Conservation (phyloP, 64 coral and sea anemone genomes). For the Acropora yongei region DNA sequence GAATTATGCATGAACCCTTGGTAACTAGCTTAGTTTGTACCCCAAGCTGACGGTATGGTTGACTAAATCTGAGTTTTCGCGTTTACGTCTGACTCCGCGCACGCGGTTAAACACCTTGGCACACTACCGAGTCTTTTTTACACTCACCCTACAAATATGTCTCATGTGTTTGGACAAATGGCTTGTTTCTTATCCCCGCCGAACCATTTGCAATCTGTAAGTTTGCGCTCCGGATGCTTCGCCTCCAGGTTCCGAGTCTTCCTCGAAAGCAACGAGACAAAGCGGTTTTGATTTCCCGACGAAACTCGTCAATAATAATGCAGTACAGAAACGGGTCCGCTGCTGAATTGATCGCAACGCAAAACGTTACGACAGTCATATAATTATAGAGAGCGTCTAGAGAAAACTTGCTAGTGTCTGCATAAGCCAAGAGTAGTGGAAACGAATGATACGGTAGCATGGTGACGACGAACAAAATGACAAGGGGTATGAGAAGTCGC, state of each 20-base stretch:
- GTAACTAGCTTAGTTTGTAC: no score
- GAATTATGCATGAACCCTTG: no score
- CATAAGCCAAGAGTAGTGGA: not conserved
- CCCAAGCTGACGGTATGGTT: no score
- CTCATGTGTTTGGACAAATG: no score
- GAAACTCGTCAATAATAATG: conserved; percentile 48
- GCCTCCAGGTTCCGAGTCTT: not conserved
- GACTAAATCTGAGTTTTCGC: no score
- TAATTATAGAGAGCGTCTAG: not conserved
- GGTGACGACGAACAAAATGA: conserved; percentile 42
- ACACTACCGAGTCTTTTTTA: no score
- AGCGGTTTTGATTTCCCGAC: not conserved
- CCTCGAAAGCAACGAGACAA: not conserved
- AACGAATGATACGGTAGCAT: conserved; percentile 59
- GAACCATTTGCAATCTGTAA: not conserved
- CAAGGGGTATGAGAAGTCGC: conserved; percentile 46
- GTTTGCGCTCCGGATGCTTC: not conserved
- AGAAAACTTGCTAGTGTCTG: not conserved
- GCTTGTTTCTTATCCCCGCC: no score
- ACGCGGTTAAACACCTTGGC: no score
- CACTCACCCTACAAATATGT: no score
- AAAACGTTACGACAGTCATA: not conserved
- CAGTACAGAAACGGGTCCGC: conserved; percentile 62
- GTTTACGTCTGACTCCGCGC: no score
- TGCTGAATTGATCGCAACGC: conserved; percentile 17